Percentiles rank a stretch among this genome's conserved stretches.
phyloP scores from a whole-genome alignment of 2,888 invertebrate genomes.

The Macrosiphum euphorbiae region DNA sequence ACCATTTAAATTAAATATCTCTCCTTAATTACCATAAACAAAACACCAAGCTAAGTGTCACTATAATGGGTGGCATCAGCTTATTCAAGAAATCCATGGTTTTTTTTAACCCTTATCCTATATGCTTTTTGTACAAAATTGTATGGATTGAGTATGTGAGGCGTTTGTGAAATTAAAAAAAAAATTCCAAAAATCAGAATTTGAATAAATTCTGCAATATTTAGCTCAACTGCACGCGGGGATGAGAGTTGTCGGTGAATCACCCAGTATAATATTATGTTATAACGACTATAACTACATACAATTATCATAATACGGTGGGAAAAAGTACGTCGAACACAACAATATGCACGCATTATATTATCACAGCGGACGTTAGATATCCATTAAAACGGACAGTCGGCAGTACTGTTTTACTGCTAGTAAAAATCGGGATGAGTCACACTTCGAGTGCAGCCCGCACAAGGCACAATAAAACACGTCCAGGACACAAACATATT shows the following conservation, averaged over 20 bases:
- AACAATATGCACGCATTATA: neutral
- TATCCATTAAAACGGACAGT: slow-evolving; percentile 14
- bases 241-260: neutral
- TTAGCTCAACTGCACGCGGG: neutral
- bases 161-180: neutral
- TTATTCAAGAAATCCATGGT: no score
- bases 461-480: neutral
- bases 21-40: no score
- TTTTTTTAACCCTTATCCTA: no score
- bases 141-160: no score
- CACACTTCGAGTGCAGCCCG: neutral
- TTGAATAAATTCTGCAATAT: neutral
- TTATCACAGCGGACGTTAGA: neutral
- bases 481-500: neutral
- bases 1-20: no score
- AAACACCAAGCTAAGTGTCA: no score
- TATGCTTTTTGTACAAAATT: no score
- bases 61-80: no score
- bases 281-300: neutral
- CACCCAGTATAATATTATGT: neutral
- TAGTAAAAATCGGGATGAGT: slow-evolving; percentile 33
- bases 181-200: neutral
- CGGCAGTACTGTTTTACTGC: neutral
- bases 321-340: neutral
- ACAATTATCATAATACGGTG: neutral